These are phyloP conservation scores for Formica selysi DNA, from an alignment of 1,140 invertebrate species.

Conservation along the genomic window DNA sequence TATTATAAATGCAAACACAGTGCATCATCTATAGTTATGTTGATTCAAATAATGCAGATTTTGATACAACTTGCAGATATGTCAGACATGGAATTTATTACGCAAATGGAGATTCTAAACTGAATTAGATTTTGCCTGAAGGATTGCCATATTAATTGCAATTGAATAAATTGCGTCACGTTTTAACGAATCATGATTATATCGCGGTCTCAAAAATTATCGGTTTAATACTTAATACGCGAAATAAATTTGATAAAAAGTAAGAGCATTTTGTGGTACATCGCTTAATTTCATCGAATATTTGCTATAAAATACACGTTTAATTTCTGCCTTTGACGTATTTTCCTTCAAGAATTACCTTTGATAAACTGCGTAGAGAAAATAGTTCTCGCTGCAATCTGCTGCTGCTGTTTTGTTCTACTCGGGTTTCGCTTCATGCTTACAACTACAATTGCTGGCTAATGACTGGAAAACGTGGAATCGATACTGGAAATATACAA, in stretches of 20 bases:
- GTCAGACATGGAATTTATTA: slow-evolving; percentile 25
- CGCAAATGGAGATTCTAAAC: slow-evolving; percentile 4
- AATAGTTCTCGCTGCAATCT: slow-evolving; percentile 27
- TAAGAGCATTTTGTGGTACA: not conserved
- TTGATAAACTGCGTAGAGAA: slow-evolving; percentile 26
- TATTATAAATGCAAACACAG: slow-evolving; percentile 16
- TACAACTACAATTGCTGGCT: slow-evolving; percentile 58
- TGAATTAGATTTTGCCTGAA: slow-evolving; percentile 13
- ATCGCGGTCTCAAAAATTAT: not conserved
- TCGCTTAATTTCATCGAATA: not conserved
- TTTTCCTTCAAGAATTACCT: slow-evolving; percentile 28
- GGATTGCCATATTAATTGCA: slow-evolving; percentile 36
- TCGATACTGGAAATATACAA: slow-evolving; percentile 60
- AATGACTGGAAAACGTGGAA: slow-evolving; percentile 67
- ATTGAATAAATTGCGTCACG: not conserved
- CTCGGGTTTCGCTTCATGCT: slow-evolving; percentile 38
- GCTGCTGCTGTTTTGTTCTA: slow-evolving; percentile 45
- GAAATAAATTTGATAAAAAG: not conserved
- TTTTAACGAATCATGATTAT: not conserved
- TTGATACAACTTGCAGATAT: not conserved
- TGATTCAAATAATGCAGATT: slow-evolving; percentile 11
- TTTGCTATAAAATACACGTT: slow-evolving; percentile 15
- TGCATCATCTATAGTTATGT: not conserved
- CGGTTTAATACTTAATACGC: not conserved
- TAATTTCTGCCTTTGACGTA: slow-evolving; percentile 49